Conservation (phyloP, 2,113 vertebrate species). For the Agapornis roseicollis region DNA sequence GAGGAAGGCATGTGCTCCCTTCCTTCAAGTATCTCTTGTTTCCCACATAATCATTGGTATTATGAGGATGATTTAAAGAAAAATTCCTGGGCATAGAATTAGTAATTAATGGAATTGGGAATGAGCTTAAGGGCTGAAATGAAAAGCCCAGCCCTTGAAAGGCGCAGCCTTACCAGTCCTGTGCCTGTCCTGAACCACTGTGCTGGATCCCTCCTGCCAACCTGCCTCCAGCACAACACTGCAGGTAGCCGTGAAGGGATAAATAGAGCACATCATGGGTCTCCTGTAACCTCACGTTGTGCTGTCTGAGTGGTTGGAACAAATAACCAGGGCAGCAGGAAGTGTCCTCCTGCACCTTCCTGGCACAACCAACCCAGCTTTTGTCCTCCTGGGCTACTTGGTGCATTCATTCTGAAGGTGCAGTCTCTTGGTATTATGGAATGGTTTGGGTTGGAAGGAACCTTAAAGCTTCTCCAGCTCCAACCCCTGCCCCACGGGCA, state of each 20-base stretch:
- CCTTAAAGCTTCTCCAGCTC: background rate
- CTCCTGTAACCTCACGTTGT: accelerated
- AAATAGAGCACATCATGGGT: background rate
- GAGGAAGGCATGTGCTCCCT: background rate
- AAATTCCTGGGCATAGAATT: background rate
- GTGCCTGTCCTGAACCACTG: background rate
- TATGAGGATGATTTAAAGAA: background rate
- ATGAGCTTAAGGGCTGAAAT: background rate
- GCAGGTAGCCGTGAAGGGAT: background rate
- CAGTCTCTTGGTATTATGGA: background rate
- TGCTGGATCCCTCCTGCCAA: background rate
- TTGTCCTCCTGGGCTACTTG: background rate
- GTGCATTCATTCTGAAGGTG: background rate
- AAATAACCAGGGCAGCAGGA: background rate
- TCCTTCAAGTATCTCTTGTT: background rate
- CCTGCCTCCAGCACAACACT: accelerated
- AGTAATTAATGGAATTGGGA: background rate
- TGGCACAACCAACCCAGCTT: background rate
- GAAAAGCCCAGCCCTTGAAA: background rate
- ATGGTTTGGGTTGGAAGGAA: background rate
- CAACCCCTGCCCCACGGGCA: background rate
- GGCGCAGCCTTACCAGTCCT: background rate
- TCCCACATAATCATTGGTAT: background rate
- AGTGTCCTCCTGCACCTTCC: background rate
- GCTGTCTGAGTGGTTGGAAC: background rate